Conservation (phyloP, 2,113 vertebrate genomes). For the Larimichthys polyactis region DNA sequence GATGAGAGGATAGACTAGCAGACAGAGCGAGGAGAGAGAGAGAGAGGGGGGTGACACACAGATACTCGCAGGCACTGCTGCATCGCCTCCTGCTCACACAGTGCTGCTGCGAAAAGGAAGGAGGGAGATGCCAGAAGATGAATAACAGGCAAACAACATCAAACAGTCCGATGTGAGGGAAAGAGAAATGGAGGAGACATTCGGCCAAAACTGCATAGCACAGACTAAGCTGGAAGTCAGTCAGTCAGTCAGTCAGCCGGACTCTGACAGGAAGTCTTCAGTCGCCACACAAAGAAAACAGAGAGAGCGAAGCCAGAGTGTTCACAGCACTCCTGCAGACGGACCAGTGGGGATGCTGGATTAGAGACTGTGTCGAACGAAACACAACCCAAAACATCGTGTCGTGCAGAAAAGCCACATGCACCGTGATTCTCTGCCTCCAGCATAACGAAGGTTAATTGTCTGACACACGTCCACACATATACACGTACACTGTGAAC, state of each 20-base stretch:
- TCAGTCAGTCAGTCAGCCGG: constrained; percentile 59
- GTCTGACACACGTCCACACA: constrained; percentile 47
- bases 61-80: constrained; percentile 56
- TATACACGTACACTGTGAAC: constrained; percentile 48
- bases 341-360: constrained; percentile 74
- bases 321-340: constrained; percentile 69
- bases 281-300: constrained; percentile 43
- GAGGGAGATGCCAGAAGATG: constrained; percentile 49
- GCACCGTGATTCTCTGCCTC: constrained; percentile 77
- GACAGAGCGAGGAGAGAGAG: constrained; percentile 39
- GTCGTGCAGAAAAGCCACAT: constrained; percentile 80
- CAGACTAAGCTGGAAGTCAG: constrained; percentile 67
- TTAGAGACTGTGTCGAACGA: constrained; percentile 75
- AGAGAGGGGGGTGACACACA: constrained; percentile 12
- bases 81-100: constrained; percentile 64
- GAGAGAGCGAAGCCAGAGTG: constrained; percentile 51
- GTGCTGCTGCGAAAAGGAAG: constrained; percentile 58
- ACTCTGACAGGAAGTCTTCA: constrained; percentile 62
- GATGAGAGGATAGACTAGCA: constrained; percentile 58
- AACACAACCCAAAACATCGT: constrained; percentile 64
- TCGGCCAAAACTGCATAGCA: constrained; percentile 69
- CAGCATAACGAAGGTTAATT: constrained; percentile 80
- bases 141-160: constrained; percentile 57
- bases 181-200: constrained; percentile 26
- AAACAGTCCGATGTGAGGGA: constrained; percentile 54